Percentiles rank a stretch among this genome's conserved stretches.
Evolutionary conservation across 1,140 invertebrate genomes (phyloP).

Genomic region (Plectrocnemia conspersa): DNA sequence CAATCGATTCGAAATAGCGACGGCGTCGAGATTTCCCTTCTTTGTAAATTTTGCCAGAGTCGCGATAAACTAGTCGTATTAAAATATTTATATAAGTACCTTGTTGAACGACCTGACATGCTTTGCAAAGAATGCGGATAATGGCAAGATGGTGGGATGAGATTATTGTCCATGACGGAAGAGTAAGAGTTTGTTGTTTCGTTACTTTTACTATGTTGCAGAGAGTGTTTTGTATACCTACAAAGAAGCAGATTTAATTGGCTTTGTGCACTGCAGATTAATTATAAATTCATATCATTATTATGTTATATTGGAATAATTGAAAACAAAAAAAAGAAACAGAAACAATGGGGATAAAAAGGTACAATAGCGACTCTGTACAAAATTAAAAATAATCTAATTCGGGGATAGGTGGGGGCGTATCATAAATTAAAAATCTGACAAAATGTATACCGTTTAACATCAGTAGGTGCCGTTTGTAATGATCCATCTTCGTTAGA

Average conservation of each 20-base stretch:
- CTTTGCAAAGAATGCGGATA: conserved; percentile 32
- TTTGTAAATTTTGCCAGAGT: not conserved
- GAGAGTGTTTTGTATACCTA: conserved; percentile 48
- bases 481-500: conserved; percentile 25
- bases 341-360: too few species aligned
- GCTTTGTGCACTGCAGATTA: not conserved
- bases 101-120: conserved; percentile 40
- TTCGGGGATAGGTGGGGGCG: too few species aligned
- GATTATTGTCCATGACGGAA: conserved; percentile 40
- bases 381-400: too few species aligned
- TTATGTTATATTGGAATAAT: too few species aligned
- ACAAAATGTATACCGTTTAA: conserved; percentile 40
- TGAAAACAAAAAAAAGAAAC: too few species aligned
- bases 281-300: too few species aligned
- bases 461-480: conserved; percentile 38
- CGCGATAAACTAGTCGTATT: conserved; percentile 4
- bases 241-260: conserved; percentile 28
- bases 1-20: not conserved
- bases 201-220: conserved; percentile 47
- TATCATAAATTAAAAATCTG: conserved; percentile 7
- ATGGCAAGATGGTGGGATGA: conserved; percentile 40
- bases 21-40: too few species aligned
- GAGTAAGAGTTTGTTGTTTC: conserved; percentile 45
- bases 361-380: not conserved
- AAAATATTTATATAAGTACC: conserved; percentile 35